Conservation (phyloP, 2,797 vertebrate species). For the Protonibea diacanthus region DNA sequence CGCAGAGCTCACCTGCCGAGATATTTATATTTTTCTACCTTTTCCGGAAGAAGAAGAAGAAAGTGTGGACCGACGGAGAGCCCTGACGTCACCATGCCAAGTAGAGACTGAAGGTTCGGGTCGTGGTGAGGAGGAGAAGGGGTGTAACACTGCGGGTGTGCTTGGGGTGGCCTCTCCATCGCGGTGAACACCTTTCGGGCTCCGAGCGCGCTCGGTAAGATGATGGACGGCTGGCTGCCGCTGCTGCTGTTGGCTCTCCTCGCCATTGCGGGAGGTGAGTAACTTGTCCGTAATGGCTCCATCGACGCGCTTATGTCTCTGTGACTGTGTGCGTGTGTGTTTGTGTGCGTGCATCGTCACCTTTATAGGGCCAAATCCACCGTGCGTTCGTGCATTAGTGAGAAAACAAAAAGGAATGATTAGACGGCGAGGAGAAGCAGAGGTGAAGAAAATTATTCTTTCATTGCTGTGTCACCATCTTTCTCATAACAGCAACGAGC, state of each 20-base stretch:
- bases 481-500: constrained; percentile 50
- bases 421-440: constrained; percentile 39
- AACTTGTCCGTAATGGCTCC: constrained; percentile 64
- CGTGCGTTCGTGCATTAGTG: constrained; percentile 14
- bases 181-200: constrained; percentile 75
- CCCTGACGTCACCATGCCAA: constrained; percentile 75
- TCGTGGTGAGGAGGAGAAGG: constrained; percentile 57
- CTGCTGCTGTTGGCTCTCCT: constrained; percentile 79
- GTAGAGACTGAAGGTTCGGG: constrained; percentile 64
- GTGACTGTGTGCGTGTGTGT: too few relatives aligned
- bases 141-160: constrained; percentile 66
- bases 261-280: constrained; percentile 87
- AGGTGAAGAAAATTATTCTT: constrained; percentile 58
- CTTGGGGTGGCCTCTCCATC: constrained; percentile 71
- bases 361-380: constrained; percentile 34
- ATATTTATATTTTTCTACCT: constrained; percentile 7
- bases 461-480: constrained; percentile 72
- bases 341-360: constrained; percentile 29
- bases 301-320: constrained; percentile 47
- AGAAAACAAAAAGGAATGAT: constrained; percentile 29
- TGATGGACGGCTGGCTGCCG: constrained; percentile 73
- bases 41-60: constrained; percentile 3
- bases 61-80: constrained; percentile 42
- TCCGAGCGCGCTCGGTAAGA: constrained; percentile 60
- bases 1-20: constrained; percentile 71